Base-by-base conservation (phyloP, 2,797 vertebrate genomes). In the Cossypha niveicapilla region DNA sequence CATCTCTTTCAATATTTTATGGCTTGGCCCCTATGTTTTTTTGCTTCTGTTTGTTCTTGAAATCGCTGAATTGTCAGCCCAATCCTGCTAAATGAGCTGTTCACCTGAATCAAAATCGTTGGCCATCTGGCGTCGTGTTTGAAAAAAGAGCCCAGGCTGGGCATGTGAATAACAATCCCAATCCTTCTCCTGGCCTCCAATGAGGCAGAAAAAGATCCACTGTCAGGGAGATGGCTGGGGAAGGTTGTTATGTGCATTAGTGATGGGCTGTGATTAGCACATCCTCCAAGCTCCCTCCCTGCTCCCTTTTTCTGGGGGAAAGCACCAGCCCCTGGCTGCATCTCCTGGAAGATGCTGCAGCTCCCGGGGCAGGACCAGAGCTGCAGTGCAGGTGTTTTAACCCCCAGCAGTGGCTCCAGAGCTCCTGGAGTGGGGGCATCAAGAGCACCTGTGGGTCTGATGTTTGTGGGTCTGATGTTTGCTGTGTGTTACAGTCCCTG, bases 151-250 rank as follows among this genome's bases (percentile, higher is more conserved):
- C 41, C 37, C 81, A 73, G 87, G 81, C 11, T 91, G 79, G 54
- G n/a, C 58, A 3, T 73, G 67, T 51, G 87, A 94, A 86, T 22
- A 90, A 70, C 70, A 83, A 70, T 18, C 56, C 66, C 0, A 0
- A 39, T 73, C 67, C 74, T 58, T 63, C 9, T 27, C 70, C 60
- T 0, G 0, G 51, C 41, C 47, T 84, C 61, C 92, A 94, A 13
- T 74, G 95, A 97, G 86, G 95, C 94, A 97, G 95, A 90, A 94
- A 95, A 95, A 60, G 72, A 74, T 90, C 71, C 88, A 24, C 28
- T 41, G 66, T 61, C 88, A 65, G 85, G 61, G 56, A 87, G 86
- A 88, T 48, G 90, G 35, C 66, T 86, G 97, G 80, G 86, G 74
- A 91, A 91, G 81, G 89, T 62, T 96, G 67, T 89, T 93, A 25